Conservation (phyloP, 2,113 vertebrate genomes). For the Gopherus flavomarginatus region DNA sequence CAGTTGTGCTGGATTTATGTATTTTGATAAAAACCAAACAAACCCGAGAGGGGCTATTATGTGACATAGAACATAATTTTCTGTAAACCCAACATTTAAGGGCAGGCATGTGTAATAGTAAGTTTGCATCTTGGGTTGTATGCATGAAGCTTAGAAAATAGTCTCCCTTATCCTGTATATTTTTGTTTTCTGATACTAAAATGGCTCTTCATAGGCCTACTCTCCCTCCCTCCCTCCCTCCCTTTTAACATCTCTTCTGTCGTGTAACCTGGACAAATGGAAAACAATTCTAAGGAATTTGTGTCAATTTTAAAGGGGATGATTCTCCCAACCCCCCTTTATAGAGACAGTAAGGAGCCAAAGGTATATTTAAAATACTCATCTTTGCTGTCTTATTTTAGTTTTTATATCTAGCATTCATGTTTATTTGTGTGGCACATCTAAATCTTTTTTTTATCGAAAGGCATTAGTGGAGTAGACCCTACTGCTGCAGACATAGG, state of each 20-base stretch:
- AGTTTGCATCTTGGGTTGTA: constrained; percentile 56
- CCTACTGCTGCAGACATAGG: constrained; percentile 63
- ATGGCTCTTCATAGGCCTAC: constrained; percentile 72
- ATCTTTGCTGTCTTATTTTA: constrained; percentile 25
- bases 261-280: constrained; percentile 50
- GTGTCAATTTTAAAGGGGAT: constrained; percentile 56
- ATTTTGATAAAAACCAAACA: constrained; percentile 58
- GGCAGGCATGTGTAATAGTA: neutral
- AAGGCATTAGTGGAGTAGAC: constrained; percentile 19
- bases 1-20: constrained; percentile 61
- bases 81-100: neutral
- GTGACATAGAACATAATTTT: constrained; percentile 9
- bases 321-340: constrained; percentile 48
- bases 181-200: constrained; percentile 66
- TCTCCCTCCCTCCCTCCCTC: constrained; percentile 25
- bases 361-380: constrained; percentile 12
- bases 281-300: constrained; percentile 58
- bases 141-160: constrained; percentile 2
- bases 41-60: constrained; percentile 45
- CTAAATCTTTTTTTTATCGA: neutral
- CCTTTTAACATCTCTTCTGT: constrained; percentile 12
- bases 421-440: neutral
- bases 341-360: neutral
- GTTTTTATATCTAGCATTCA: neutral
- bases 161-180: constrained; percentile 48